Percentiles rank a stretch among this genome's conserved stretches.
These are phyloP conservation scores for Elysia crispata DNA, from an alignment of 2,888 invertebrate species.

Conservation along the genomic window DNA sequence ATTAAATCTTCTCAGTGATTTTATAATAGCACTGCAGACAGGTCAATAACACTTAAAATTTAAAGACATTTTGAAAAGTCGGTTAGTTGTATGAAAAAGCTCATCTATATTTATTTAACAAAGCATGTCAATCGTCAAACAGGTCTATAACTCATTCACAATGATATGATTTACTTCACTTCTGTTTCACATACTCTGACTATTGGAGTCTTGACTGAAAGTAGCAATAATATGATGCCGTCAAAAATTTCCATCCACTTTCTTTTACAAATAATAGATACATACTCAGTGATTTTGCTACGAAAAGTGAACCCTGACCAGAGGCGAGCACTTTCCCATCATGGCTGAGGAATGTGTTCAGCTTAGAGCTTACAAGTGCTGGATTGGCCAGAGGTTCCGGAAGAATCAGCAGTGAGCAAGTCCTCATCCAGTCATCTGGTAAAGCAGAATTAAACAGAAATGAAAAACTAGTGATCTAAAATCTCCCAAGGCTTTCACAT, in stretches of 20 bases:
- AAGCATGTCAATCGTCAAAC: too few species aligned
- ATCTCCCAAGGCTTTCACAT: background rate
- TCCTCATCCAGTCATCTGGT: constrained; percentile 46
- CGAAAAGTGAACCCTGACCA: constrained; percentile 15
- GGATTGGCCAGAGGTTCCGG: constrained; percentile 18
- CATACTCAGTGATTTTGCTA: constrained; percentile 25
- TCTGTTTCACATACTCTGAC: too few species aligned
- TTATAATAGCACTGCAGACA: too few species aligned
- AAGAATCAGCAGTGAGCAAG: constrained; percentile 34
- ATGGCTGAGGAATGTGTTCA: constrained; percentile 3
- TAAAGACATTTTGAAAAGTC: too few species aligned
- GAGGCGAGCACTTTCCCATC: constrained; percentile 33
- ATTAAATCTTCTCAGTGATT: too few species aligned
- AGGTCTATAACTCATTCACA: too few species aligned
- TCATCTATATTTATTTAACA: too few species aligned
- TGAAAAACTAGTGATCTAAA: background rate
- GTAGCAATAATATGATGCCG: too few species aligned
- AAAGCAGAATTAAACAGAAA: background rate
- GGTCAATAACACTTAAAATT: too few species aligned
- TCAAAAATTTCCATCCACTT: background rate
- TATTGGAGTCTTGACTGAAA: too few species aligned
- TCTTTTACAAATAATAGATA: background rate
- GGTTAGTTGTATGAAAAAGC: too few species aligned
- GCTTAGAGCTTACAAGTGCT: constrained; percentile 1
- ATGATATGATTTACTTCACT: too few species aligned